These are phyloP conservation scores for Labeo rohita DNA, from an alignment of 2,113 vertebrate genomes.

Conservation along the genomic window DNA sequence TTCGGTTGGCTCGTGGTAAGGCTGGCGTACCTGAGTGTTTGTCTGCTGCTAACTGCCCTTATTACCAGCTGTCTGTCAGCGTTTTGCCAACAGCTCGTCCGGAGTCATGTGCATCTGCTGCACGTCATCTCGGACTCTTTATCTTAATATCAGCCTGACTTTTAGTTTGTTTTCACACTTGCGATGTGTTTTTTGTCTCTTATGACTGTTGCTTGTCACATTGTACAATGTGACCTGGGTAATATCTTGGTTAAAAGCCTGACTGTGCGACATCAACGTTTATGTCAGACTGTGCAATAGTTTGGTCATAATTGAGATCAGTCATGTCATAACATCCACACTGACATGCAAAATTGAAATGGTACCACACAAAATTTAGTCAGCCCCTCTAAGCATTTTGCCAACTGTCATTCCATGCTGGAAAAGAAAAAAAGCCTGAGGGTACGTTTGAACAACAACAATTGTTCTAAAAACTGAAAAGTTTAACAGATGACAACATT, in stretches of 20 bases:
- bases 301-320: background rate
- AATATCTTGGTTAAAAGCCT: background rate
- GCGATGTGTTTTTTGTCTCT: background rate
- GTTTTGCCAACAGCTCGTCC: constrained; percentile 56
- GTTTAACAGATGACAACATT: too few relatives aligned
- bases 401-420: background rate
- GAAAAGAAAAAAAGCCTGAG: too few relatives aligned
- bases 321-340: background rate
- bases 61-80: constrained; percentile 66
- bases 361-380: background rate
- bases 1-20: constrained; percentile 55
- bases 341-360: background rate
- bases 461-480: too few relatives aligned
- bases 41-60: constrained; percentile 64
- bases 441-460: too few relatives aligned
- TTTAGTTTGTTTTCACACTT: background rate
- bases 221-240: background rate
- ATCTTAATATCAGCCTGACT: background rate
- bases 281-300: background rate
- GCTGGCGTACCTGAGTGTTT: constrained; percentile 61
- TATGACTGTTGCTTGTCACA: background rate
- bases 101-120: background rate
- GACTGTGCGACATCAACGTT: background rate
- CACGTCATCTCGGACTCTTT: background rate
- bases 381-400: too few relatives aligned